Evolutionary conservation across 2,113 vertebrate species (phyloP), one percentile per base, ranked within the genome.

Genomic region (Lasiurus borealis): DNA sequence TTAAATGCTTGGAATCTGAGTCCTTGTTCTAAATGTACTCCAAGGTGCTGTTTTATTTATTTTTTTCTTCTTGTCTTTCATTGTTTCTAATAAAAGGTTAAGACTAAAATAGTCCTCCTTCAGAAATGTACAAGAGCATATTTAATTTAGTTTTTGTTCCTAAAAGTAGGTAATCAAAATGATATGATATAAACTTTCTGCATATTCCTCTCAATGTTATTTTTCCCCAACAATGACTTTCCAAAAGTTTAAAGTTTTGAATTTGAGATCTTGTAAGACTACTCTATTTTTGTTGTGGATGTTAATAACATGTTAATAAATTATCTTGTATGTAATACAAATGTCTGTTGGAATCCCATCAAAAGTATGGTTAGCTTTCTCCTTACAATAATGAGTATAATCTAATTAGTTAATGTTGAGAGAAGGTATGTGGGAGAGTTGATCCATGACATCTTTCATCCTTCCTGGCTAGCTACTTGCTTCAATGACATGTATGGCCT

Each of bases 241-340:
- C 40, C 40, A 40, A 40, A 40, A 40, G 40, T 40, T 85, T 91
- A 21, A 85, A 90, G 19, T 92, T 86, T 25, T 50, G 23, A 62
- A 68, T 85, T 57, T 90, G 34, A 72, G 52, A 75, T 54, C 31
- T 23, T 85, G 18, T 72, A 82, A 59, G 36, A 46, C 3, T 48
- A 48, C 46, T 18, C 46, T 40, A 40, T 40, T 40, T 40, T 40
- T 40, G 40, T 40, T 5, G 5, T 40, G 2, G 10, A 59, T 71
- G 34, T 82, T 52, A 88, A 88, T 50, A 80, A 68, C n/a, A 87
- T 10, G 15, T 80, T 44, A 91, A 57, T 85, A 88, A 92, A 90
- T 72, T 80, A 44, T 46, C 27, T 71, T 83, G 6, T 18, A 44
- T 92, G 7, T 11, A 88, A 40, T 75, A 62, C 5, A 66, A 84